phyloP scores from a whole-genome alignment of 2,888 invertebrate species.

The Strigamia crassipes region DNA sequence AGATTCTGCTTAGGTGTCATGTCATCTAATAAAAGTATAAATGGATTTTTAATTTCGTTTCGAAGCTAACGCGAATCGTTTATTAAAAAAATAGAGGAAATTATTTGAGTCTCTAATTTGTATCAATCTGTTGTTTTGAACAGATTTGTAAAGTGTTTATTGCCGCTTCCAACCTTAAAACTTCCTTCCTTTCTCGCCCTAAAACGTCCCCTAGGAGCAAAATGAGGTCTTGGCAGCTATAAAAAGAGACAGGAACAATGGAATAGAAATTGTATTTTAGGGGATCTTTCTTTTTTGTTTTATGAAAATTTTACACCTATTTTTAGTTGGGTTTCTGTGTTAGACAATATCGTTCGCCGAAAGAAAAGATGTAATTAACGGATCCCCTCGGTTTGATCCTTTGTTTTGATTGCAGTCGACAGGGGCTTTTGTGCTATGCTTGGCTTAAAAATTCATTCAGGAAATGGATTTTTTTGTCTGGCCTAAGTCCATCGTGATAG shows the following conservation, averaged over 20 bases:
- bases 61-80: not conserved
- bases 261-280: not conserved
- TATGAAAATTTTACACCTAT: not conserved
- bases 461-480: constrained; percentile 10
- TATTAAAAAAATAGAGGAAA: not conserved
- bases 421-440: constrained; percentile 18
- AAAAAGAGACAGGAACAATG: constrained; percentile 29
- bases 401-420: constrained; percentile 36
- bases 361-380: constrained; percentile 4
- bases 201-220: constrained; percentile 2
- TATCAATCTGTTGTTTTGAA: not conserved
- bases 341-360: not conserved
- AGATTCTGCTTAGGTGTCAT: not conserved
- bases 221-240: constrained; percentile 42
- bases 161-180: not conserved
- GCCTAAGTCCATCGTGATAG: constrained; percentile 6
- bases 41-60: not conserved
- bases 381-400: constrained; percentile 14
- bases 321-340: not conserved
- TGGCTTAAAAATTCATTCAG: constrained; percentile 36
- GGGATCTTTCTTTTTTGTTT: not conserved
- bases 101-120: not conserved
- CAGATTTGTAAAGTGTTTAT: constrained; percentile 15
- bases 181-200: not conserved
- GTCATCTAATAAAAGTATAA: not conserved